A percentile compares a stretch with the other conserved stretches of the same genome.
These are phyloP conservation scores for Portunus trituberculatus DNA, from an alignment of 1,140 invertebrate species.

Conservation along the genomic window DNA sequence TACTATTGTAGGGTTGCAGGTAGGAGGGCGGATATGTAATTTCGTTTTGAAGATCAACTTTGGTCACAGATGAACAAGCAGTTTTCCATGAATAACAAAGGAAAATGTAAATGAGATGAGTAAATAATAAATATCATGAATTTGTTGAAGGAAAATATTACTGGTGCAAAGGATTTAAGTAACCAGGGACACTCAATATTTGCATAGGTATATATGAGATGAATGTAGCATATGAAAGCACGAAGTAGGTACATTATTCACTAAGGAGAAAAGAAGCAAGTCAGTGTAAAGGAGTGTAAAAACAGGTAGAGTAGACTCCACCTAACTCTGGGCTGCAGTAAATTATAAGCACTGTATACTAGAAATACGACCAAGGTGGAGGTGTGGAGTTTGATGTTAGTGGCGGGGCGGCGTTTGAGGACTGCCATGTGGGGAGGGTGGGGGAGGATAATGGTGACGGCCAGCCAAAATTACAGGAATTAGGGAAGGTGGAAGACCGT, in stretches of 20 bases:
- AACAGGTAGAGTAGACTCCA: not conserved
- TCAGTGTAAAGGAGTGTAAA: not conserved
- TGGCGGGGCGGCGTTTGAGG: not conserved
- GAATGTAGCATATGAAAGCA: too few relatives aligned
- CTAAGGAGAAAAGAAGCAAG: not conserved
- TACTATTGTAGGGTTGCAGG: not conserved
- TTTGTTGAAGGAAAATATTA: not conserved
- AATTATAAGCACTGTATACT: not conserved
- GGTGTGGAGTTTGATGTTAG: not conserved
- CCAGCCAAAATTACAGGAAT: not conserved
- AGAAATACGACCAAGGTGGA: constrained; percentile 20
- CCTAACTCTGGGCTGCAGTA: not conserved
- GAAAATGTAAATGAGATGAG: not conserved
- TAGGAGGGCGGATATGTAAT: not conserved
- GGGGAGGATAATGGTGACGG: constrained; percentile 8
- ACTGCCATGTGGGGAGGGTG: not conserved
- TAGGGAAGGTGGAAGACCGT: constrained; percentile 8
- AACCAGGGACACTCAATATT: not conserved
- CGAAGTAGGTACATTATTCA: not conserved
- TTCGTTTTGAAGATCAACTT: not conserved
- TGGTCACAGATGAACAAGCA: not conserved
- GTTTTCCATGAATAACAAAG: not conserved
- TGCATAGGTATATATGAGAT: not conserved
- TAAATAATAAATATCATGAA: not conserved
- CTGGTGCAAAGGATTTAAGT: not conserved